A percentile compares a stretch with the other conserved stretches of the same genome.
phyloP scores from a whole-genome alignment of 2,113 vertebrate species.

The Apistogramma diplotaenia region DNA sequence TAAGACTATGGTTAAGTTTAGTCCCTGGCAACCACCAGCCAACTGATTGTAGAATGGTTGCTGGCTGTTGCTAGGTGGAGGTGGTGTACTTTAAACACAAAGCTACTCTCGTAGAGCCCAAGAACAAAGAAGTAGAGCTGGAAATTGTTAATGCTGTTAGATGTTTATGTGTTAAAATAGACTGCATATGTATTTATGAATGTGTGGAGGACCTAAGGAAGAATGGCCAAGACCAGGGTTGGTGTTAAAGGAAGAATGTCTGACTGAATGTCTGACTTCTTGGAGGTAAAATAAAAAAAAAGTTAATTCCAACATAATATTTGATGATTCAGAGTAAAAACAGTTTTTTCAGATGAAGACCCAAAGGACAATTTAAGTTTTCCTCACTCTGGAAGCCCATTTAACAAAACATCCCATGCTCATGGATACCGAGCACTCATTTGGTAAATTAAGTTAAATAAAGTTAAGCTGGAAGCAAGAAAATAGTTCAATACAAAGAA shows the following conservation, averaged over 20 bases:
- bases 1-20: too few relatives aligned
- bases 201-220: background rate
- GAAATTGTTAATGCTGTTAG: too few relatives aligned
- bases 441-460: background rate
- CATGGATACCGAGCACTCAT: fast-evolving
- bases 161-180: background rate
- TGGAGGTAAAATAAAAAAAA: background rate
- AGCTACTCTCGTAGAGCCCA: background rate
- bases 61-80: too few relatives aligned
- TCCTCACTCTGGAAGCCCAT: background rate
- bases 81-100: background rate
- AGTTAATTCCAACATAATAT: background rate
- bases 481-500: background rate
- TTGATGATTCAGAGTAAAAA: background rate
- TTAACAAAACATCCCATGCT: background rate
- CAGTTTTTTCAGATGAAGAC: background rate
- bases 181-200: background rate
- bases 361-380: background rate
- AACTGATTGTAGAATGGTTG: background rate
- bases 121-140: background rate
- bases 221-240: background rate
- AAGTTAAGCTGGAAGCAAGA: fast-evolving
- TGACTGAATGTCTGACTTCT: background rate
- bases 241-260: background rate
- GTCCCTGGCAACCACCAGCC: background rate